A percentile compares a stretch with the other conserved stretches of the same genome.
phyloP scores from a whole-genome alignment of 2,888 invertebrate species.

The Craniophora ligustri region DNA sequence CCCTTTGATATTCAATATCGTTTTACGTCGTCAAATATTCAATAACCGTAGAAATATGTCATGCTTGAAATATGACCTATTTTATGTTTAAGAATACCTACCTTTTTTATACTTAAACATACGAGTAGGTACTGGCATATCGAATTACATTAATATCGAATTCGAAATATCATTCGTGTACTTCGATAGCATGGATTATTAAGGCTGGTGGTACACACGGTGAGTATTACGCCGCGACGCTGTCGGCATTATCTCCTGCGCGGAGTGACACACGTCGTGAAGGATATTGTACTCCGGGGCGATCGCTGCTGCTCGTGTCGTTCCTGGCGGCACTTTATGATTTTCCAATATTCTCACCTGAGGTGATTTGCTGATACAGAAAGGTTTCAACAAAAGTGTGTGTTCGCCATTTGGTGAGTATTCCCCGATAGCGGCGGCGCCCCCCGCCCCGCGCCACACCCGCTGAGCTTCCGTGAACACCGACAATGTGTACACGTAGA shows the following conservation, averaged over 20 bases:
- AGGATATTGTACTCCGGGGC: too few relatives aligned
- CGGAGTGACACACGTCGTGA: too few relatives aligned
- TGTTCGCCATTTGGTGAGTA: conserved; percentile 16
- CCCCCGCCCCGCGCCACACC: background rate
- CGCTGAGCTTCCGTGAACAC: too few relatives aligned
- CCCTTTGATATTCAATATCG: conserved; percentile 22
- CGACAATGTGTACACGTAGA: too few relatives aligned
- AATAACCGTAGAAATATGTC: conserved; percentile 28
- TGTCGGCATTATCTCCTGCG: too few relatives aligned
- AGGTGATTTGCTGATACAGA: conserved; percentile 35
- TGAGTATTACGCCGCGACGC: too few relatives aligned
- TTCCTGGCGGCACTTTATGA: background rate
- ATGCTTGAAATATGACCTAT: conserved; percentile 14
- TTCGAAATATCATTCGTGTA: conserved; percentile 2
- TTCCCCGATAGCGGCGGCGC: conserved; percentile 17
- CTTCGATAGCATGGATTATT: too few relatives aligned
- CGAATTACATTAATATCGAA: conserved; percentile 12
- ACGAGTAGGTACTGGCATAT: conserved; percentile 17
- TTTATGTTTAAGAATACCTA: conserved; percentile 21
- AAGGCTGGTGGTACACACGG: too few relatives aligned
- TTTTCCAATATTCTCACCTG: conserved; percentile 19
- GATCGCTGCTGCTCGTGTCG: too few relatives aligned
- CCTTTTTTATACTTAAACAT: conserved; percentile 24
- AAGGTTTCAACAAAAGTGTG: conserved; percentile 28
- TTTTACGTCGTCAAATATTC: conserved; percentile 29